phyloP scores from a whole-genome alignment of 2,797 vertebrate genomes.

The Cheirogaleus major region DNA sequence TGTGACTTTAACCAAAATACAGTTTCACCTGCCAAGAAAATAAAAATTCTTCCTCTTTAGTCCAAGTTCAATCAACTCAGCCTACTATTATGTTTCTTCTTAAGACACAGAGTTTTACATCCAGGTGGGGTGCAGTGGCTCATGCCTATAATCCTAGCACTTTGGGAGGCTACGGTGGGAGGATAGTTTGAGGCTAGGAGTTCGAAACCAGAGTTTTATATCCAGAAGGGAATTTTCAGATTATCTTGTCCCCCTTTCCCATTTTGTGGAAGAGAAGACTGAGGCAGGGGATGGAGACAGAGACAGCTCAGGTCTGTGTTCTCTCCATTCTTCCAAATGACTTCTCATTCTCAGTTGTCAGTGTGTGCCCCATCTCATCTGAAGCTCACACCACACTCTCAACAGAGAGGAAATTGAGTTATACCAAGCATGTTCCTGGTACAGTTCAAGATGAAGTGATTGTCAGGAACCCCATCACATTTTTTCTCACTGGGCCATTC shows the following conservation, averaged over 20 bases:
- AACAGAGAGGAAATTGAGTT: neutral
- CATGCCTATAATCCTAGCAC: neutral
- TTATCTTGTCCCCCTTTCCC: neutral
- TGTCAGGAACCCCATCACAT: neutral
- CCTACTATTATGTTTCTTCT: neutral
- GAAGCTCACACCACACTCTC: neutral
- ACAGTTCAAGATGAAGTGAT: neutral
- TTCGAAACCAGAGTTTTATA: neutral
- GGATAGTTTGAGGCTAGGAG: neutral
- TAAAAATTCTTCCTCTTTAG: neutral
- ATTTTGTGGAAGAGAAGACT: neutral
- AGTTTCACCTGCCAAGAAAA: neutral
- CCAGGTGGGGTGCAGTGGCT: neutral
- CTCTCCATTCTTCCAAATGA: neutral
- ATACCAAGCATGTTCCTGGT: neutral
- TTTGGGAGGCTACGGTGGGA: neutral
- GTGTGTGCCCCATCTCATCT: neutral
- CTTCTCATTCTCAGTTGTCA: neutral
- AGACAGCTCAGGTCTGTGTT: neutral
- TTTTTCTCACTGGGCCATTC: neutral
- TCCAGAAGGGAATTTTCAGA: neutral
- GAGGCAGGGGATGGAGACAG: neutral
- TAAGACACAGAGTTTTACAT: neutral
- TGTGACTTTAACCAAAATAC: neutral
- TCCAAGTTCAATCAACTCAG: neutral